phyloP scores from a whole-genome alignment of 35 echinoderm and acorn worm species.

The Anneissia japonica region DNA sequence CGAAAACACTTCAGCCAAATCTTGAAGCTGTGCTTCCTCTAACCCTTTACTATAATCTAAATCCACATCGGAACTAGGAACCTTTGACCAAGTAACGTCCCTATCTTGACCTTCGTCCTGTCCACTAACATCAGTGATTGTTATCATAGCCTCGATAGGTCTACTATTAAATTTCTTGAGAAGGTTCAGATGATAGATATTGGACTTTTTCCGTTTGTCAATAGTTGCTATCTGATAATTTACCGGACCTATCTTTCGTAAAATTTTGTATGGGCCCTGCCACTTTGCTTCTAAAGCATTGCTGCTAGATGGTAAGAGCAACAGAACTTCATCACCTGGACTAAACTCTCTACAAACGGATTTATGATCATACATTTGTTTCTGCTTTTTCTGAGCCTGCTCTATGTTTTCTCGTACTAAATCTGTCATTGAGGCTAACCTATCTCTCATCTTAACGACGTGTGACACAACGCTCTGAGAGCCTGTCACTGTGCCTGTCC shows the following conservation, averaged over 20 bases:
- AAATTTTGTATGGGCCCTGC: slow-evolving; percentile 5
- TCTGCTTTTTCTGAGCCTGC: neutral
- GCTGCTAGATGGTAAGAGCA: slow-evolving; percentile 2
- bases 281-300: slow-evolving; percentile 16
- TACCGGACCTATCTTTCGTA: neutral
- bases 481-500: neutral
- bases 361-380: neutral
- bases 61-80: neutral
- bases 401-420: neutral
- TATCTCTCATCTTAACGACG: slow-evolving; percentile 2
- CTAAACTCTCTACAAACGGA: slow-evolving; percentile 1
- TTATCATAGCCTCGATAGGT: neutral
- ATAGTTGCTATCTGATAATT: slow-evolving; percentile 3
- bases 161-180: slow-evolving; percentile 10
- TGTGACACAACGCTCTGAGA: slow-evolving; percentile 2
- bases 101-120: neutral
- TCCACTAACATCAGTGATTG: neutral
- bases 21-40: neutral
- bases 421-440: neutral
- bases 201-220: neutral
- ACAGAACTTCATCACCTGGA: slow-evolving; percentile 15
- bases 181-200: neutral
- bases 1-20: neutral
- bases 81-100: too few species aligned
- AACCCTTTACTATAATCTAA: neutral